Evolutionary conservation across 2,888 invertebrate species (phyloP), one percentile per base, ranked within the genome.

Genomic region (Entomobrya proxima): DNA sequence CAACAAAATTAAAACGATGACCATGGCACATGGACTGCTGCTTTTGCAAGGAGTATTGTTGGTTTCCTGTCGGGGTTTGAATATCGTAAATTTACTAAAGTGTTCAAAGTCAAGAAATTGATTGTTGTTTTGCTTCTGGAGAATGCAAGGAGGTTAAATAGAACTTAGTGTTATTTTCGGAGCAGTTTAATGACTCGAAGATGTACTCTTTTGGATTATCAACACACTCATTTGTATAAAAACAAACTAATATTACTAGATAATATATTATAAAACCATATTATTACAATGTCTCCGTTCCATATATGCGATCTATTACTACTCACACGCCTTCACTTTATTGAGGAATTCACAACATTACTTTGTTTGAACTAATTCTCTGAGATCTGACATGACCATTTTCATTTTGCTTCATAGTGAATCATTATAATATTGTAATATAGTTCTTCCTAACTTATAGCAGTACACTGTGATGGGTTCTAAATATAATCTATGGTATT

Each of bases 301-400:
- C 47, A 50, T 50, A 50, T 30, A 11, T 15, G 15, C 44, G 55
- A 52, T 72, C 21, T 47, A 35, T 32, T 37, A 55, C 35, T 75
- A 55, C 75, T 37, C 55, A 13, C 37, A 55, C 24, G 37, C 55
- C 55, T 55, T 58, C 58, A 21, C 30, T 44, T 40, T 61, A 44
- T 27, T 37, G 61, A 85, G 75, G 76, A 74, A 85, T 86, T 55
- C 86, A 86, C 67, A 58, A 76, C 79, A 69, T 69, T 81, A 76
- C 47, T 44, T 32, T 81, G 67, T 86, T 86, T 86, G 86, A 81
- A 81, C 86, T 86, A 81, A 81, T 64, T 81, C 77, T 76, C 69
- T 86, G 86, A 86, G 86, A 86, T 86, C 86, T 86, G 86, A 86
- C 86, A 81, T 86, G 81, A 81, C 81, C 86, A 86, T 86, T n/a